A percentile compares a stretch with the other conserved stretches of the same genome.
Evolutionary conservation across 2,113 vertebrate species (phyloP).

Genomic region (Cyprinodon variegatus): DNA sequence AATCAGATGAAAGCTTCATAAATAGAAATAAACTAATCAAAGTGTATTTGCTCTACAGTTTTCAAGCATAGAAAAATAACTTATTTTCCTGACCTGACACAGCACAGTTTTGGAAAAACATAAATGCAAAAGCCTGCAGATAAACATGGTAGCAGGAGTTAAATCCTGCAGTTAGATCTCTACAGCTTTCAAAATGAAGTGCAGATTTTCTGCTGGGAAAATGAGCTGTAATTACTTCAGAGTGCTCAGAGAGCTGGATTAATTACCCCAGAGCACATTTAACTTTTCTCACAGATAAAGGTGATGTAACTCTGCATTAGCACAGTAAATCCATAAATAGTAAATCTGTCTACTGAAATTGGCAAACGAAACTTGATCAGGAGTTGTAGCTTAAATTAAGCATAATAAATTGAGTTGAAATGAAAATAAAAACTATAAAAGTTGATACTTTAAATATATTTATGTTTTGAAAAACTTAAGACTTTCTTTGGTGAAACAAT

Average conservation of each 20-base stretch:
- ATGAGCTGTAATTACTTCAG: conserved; percentile 41
- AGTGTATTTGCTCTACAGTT: background rate
- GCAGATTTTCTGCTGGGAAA: conserved; percentile 15
- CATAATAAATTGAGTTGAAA: background rate
- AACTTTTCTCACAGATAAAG: conserved; percentile 12
- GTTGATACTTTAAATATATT: background rate
- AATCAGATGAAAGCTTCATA: background rate
- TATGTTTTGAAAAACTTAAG: background rate
- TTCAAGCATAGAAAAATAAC: background rate
- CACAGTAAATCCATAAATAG: conserved; percentile 7
- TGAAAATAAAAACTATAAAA: background rate
- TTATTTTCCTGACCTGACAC: background rate
- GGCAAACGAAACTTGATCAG: background rate
- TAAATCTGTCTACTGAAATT: background rate
- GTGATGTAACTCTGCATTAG: conserved; percentile 6
- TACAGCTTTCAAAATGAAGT: conserved; percentile 10
- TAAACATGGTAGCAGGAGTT: conserved; percentile 5
- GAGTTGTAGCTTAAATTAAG: background rate
- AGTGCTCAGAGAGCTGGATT: conserved; percentile 21
- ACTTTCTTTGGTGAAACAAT: background rate
- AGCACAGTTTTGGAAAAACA: background rate
- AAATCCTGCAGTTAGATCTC: conserved; percentile 8
- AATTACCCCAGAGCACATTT: conserved; percentile 25
- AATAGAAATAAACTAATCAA: background rate
- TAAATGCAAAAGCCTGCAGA: background rate